A percentile compares a stretch with the other conserved stretches of the same genome.
Evolutionary conservation across 2,113 vertebrate species (phyloP).

Genomic region (Phyllostomus hastatus): DNA sequence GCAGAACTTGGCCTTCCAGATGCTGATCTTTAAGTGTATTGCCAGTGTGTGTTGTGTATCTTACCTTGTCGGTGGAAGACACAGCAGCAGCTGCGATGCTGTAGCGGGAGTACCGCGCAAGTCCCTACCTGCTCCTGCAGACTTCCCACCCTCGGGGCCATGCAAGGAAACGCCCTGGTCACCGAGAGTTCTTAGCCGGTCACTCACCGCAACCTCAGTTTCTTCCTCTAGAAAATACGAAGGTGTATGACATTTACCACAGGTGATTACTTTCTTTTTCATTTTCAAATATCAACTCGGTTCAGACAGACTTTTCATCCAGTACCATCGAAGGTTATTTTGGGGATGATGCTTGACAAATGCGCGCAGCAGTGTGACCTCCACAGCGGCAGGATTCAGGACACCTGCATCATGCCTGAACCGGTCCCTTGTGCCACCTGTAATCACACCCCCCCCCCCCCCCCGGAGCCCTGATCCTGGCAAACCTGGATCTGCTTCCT

Average conservation of each 20-base stretch:
- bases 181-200: neutral
- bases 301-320: neutral
- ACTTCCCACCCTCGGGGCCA: neutral
- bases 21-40: neutral
- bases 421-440: neutral
- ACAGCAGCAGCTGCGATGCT: neutral
- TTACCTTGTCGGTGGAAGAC: neutral
- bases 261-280: no score
- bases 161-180: neutral
- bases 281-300: neutral
- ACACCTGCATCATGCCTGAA: neutral
- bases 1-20: neutral
- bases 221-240: neutral
- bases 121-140: neutral
- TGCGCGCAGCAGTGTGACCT: no score
- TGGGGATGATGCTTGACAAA: neutral
- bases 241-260: neutral
- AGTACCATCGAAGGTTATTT: neutral
- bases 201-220: neutral
- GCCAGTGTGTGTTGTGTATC: fast-evolving
- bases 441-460: neutral
- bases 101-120: fast-evolving
- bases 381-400: neutral
- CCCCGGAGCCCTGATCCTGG: neutral
- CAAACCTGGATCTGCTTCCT: neutral